Evolutionary conservation across 2,113 vertebrate species (phyloP), one percentile per base, ranked within the genome.

Genomic region (Philantomba maxwellii): DNA sequence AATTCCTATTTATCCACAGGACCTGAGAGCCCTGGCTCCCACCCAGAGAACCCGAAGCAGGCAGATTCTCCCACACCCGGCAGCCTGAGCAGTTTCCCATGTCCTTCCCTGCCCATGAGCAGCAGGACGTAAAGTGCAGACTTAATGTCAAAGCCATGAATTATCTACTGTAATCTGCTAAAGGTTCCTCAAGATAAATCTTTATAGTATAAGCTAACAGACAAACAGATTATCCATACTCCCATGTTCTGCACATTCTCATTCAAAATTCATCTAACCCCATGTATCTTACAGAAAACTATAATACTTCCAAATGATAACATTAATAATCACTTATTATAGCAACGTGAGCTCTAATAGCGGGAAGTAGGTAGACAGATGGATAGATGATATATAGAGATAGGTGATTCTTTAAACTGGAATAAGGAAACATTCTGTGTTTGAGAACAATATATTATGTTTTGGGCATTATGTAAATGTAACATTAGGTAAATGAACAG

Each of bases 401-500:
- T 0, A 30, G 6, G 47, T 43, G 13, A 23, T 49, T 78, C 28
- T 43, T n/a, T 49, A 21, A 23, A 87, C 7, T 23, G 33, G 45
- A 55, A 33, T 33, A 92, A 95, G 51, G 21, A 83, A 86, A 55
- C 5, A 25, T 75, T 75, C 36, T 39, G 16, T n/a, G 8, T 62
- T 73, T 75, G 62, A 75, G 64, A 96, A 66, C 33, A 95, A 53
- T 84, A 23, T 15, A 33, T 62, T 96, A 70, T 91, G 86, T 70
- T 93, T 47, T 11, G 12, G 82, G 3, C 4, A 45, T 92, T 97
- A 89, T 87, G 87, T 53, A 97, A 97, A 96, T 93, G 85, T 84
- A 93, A 94, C 70, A 95, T 96, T 95, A 80, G 26, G 92, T 62
- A 86, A 83, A 81, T 84, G 53, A 95, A 90, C 21, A 96, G n/a